Percentiles rank a stretch among this genome's conserved stretches.
These are phyloP conservation scores for Myrmecobius fasciatus DNA, from an alignment of 2,113 vertebrate species.

Conservation along the genomic window DNA sequence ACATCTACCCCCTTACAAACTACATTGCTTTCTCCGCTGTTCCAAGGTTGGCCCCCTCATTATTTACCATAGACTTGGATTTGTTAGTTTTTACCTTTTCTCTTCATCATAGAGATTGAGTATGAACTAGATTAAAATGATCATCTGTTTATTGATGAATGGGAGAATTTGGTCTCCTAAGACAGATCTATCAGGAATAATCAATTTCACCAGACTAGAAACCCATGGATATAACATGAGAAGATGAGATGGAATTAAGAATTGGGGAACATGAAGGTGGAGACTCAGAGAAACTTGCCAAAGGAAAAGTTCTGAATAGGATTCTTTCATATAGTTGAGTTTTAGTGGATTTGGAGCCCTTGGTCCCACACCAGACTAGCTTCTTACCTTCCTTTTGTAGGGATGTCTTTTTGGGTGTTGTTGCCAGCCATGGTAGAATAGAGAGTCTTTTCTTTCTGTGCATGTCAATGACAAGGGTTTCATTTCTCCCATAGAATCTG, in stretches of 20 bases:
- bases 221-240: neutral
- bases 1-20: neutral
- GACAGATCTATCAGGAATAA: neutral
- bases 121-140: conserved; percentile 38
- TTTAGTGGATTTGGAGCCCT: neutral
- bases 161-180: conserved; percentile 13
- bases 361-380: neutral
- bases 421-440: neutral
- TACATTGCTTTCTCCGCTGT: neutral
- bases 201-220: conserved; percentile 1
- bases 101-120: conserved; percentile 1
- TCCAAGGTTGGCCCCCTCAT: conserved; percentile 7
- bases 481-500: conserved; percentile 73
- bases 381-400: neutral
- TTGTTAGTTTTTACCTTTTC: conserved; percentile 2
- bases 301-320: neutral
- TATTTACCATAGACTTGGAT: neutral
- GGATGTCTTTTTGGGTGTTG: neutral
- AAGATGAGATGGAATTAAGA: neutral
- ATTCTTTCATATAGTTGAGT: neutral
- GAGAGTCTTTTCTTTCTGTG: conserved; percentile 16
- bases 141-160: conserved; percentile 9
- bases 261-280: neutral
- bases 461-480: neutral
- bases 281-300: neutral